phyloP scores from a whole-genome alignment of 2,113 vertebrate genomes.

The Brachypodius melanocephalos region DNA sequence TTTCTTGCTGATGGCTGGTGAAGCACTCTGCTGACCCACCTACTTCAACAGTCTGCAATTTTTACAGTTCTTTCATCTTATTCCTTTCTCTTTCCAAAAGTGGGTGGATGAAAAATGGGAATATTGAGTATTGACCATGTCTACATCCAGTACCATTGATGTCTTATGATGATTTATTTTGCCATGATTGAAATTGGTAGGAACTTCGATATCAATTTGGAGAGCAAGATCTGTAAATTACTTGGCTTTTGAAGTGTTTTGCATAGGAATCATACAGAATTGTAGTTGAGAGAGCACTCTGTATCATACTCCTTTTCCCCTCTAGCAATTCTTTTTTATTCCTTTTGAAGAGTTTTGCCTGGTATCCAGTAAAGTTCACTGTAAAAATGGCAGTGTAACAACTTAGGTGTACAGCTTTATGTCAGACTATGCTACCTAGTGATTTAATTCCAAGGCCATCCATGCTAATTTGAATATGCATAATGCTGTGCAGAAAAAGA shows the following conservation, averaged over 20 bases:
- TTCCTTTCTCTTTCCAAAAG: neutral
- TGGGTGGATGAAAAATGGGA: neutral
- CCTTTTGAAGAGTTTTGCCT: slow-evolving; percentile 39
- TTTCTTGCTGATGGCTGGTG: neutral
- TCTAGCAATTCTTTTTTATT: slow-evolving; percentile 4
- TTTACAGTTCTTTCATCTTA: neutral
- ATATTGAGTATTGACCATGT: neutral
- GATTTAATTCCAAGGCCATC: neutral
- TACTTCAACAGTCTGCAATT: neutral
- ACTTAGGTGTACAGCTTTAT: neutral
- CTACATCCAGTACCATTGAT: neutral
- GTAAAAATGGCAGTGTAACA: neutral
- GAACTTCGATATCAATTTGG: neutral
- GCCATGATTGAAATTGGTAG: neutral
- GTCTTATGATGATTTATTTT: neutral
- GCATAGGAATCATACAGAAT: neutral
- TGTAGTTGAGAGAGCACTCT: neutral
- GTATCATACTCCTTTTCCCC: neutral
- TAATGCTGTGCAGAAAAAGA: neutral
- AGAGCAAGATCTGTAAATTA: slow-evolving; percentile 7
- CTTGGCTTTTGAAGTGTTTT: slow-evolving; percentile 42
- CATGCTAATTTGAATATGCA: neutral
- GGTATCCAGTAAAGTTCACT: neutral
- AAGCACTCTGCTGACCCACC: neutral
- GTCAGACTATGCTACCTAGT: neutral